Evolutionary conservation across 2,888 invertebrate genomes (phyloP).

Genomic region (Atrina japonica): DNA sequence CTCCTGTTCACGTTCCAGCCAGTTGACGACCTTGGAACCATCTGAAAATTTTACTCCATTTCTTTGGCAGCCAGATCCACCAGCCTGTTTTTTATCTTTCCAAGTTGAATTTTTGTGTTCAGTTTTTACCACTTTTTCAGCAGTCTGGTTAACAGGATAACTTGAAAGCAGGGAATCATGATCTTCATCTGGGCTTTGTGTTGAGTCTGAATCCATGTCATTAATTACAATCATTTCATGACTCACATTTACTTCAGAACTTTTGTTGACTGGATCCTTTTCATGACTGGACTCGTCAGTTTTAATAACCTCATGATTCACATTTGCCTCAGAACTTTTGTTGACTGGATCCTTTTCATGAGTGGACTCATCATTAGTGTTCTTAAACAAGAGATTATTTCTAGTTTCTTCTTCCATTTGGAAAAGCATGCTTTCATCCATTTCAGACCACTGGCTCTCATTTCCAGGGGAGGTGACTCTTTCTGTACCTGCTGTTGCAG

Average conservation of each 20-base stretch:
- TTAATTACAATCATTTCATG: too few species aligned
- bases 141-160: too few species aligned
- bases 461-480: too few species aligned
- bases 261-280: not conserved
- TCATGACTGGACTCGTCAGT: not conserved
- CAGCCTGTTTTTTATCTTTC: not conserved
- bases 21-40: not conserved
- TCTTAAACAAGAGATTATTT: constrained; percentile 2
- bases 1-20: not conserved
- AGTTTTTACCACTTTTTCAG: not conserved
- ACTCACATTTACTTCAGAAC: not conserved
- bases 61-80: too few species aligned
- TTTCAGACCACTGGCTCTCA: constrained; percentile 54
- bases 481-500: too few species aligned
- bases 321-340: not conserved
- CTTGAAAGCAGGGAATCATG: too few species aligned
- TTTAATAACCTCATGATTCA: too few species aligned
- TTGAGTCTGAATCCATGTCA: constrained; percentile 8
- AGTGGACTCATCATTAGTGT: not conserved
- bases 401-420: not conserved
- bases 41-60: not conserved
- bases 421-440: constrained; percentile 43
- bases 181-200: constrained; percentile 12
- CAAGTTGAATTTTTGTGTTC: not conserved
- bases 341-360: not conserved